phyloP scores from a whole-genome alignment of 2,888 invertebrate genomes.

The Caenorhabditis zanzibari region DNA sequence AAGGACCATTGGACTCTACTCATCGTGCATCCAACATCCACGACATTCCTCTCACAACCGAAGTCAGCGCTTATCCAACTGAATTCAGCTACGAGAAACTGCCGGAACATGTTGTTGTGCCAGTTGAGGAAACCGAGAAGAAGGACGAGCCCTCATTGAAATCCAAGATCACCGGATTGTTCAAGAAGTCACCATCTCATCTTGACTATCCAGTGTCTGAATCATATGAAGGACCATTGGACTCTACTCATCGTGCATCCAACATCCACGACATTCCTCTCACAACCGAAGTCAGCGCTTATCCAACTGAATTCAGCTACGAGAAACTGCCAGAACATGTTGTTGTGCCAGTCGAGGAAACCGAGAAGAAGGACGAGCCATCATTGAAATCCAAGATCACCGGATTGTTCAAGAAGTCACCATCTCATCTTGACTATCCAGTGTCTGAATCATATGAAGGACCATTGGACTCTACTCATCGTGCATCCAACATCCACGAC shows the following conservation, averaged over 20 bases:
- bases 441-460: slow-evolving; percentile 64
- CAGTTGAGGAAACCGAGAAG: slow-evolving; percentile 56
- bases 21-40: slow-evolving; percentile 32
- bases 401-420: slow-evolving; percentile 43
- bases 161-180: slow-evolving; percentile 43
- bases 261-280: slow-evolving; percentile 47
- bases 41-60: slow-evolving; percentile 19
- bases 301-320: slow-evolving; percentile 56
- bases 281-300: slow-evolving; percentile 49
- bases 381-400: slow-evolving; percentile 53
- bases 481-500: slow-evolving; percentile 43
- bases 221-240: slow-evolving; percentile 68
- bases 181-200: slow-evolving; percentile 47
- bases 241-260: slow-evolving; percentile 27
- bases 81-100: slow-evolving; percentile 70
- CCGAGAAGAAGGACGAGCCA: slow-evolving; percentile 40
- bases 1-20: slow-evolving; percentile 39
- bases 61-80: slow-evolving; percentile 34
- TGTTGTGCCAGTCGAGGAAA: slow-evolving; percentile 14
- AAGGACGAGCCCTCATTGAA: slow-evolving; percentile 44
- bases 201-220: slow-evolving; percentile 33
- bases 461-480: slow-evolving; percentile 56
- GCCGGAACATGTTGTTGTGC: slow-evolving; percentile 34
- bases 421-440: slow-evolving; percentile 64
- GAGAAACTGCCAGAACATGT: slow-evolving; percentile 36